Evolutionary conservation across 1,140 invertebrate species (phyloP).

Genomic region (Linepithema humile): DNA sequence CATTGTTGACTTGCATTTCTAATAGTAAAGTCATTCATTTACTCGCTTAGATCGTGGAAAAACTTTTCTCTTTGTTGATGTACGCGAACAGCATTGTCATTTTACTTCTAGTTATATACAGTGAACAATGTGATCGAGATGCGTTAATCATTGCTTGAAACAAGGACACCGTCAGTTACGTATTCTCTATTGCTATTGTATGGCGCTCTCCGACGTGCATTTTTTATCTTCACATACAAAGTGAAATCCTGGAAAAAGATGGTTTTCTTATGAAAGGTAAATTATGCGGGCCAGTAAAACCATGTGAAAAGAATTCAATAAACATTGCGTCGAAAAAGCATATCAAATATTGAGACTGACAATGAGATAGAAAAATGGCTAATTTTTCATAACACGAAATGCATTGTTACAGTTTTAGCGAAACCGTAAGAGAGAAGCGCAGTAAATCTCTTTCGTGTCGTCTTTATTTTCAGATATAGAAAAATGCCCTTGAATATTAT

Average conservation of each 20-base stretch:
- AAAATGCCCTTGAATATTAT: conserved; percentile 33
- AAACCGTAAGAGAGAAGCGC: too few relatives aligned
- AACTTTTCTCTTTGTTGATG: conserved; percentile 34
- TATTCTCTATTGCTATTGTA: conserved; percentile 16
- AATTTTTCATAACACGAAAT: too few relatives aligned
- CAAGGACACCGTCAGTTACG: conserved; percentile 41
- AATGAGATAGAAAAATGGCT: too few relatives aligned
- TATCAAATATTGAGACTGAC: too few relatives aligned
- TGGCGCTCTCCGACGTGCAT: background rate
- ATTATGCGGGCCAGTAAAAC: background rate
- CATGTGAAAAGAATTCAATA: background rate
- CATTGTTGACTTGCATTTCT: background rate
- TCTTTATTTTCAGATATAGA: conserved; percentile 39
- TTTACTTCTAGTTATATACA: conserved; percentile 17
- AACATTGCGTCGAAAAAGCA: background rate
- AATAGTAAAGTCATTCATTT: background rate
- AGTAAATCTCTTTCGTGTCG: background rate
- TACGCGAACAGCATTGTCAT: conserved; percentile 40
- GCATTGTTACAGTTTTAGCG: too few relatives aligned
- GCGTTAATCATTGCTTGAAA: conserved; percentile 34
- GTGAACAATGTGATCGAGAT: conserved; percentile 17
- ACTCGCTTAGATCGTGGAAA: background rate
- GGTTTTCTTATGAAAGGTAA: conserved; percentile 9
- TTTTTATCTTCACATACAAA: background rate
- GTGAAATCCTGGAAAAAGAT: conserved; percentile 4